Percentiles rank a stretch among this genome's conserved stretches.
Evolutionary conservation across 2,888 invertebrate species (phyloP).

Genomic region (Dioctria rufipes): DNA sequence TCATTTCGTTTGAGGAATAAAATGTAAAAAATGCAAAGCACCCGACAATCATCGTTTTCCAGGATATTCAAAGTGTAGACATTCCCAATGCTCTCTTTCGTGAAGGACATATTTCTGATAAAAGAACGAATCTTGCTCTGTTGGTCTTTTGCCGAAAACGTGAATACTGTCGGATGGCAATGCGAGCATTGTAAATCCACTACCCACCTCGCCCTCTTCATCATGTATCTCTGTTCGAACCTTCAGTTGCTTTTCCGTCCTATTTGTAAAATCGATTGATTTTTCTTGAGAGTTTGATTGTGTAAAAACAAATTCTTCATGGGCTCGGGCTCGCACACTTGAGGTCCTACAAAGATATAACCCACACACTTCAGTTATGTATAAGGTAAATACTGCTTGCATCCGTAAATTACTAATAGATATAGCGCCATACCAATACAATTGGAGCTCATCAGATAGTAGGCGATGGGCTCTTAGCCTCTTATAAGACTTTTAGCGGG

Average conservation of each 20-base stretch:
- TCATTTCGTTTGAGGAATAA: neutral
- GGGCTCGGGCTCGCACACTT: slow-evolving; percentile 33
- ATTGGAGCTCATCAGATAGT: neutral
- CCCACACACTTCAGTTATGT: slow-evolving; percentile 11
- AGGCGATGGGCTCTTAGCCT: neutral
- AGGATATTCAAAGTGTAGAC: neutral
- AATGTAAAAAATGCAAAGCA: slow-evolving; percentile 32
- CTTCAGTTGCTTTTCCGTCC: neutral
- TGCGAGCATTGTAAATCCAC: slow-evolving; percentile 28
- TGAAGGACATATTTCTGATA: slow-evolving; percentile 29
- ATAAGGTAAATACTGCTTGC: slow-evolving; percentile 37
- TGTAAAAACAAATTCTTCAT: slow-evolving; percentile 44
- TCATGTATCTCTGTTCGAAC: neutral
- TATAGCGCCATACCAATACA: neutral
- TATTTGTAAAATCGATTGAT: slow-evolving; percentile 50
- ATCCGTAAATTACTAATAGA: neutral
- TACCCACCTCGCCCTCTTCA: slow-evolving; percentile 1
- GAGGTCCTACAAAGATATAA: slow-evolving; percentile 11
- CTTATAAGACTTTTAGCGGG: neutral
- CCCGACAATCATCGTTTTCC: neutral
- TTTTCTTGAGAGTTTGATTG: slow-evolving; percentile 33
- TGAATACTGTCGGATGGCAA: slow-evolving; percentile 28
- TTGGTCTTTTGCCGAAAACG: slow-evolving; percentile 27
- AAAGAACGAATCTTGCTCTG: neutral
- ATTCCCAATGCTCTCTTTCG: slow-evolving; percentile 16